Evolutionary conservation across 2,797 vertebrate species (phyloP).

Genomic region (Poecilia wingei): DNA sequence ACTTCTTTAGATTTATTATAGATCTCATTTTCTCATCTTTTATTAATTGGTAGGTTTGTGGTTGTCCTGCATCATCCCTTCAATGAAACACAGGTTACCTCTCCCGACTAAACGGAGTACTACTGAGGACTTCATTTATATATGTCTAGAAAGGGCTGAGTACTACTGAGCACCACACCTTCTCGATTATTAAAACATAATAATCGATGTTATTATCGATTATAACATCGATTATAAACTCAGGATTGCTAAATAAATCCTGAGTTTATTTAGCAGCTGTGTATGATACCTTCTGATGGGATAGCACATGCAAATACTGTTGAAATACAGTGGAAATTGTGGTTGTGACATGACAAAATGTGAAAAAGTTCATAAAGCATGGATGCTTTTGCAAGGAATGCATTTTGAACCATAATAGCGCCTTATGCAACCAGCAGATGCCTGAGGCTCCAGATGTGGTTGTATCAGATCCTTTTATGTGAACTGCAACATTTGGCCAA

Average conservation of each 20-base stretch:
- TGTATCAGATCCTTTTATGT: slow-evolving; percentile 27
- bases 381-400: not conserved
- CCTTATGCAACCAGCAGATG: slow-evolving; percentile 35
- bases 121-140: not conserved
- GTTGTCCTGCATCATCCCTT: not conserved
- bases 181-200: not conserved
- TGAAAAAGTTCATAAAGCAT: not conserved
- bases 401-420: not conserved
- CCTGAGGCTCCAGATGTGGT: slow-evolving; percentile 24
- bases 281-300: not conserved
- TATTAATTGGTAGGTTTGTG: not conserved
- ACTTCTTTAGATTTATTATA: not conserved
- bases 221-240: too few species aligned
- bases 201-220: too few species aligned
- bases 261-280: not conserved
- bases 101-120: not conserved
- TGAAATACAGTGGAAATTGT: not conserved
- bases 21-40: not conserved
- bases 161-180: not conserved
- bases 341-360: not conserved
- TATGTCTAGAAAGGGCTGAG: not conserved
- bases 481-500: slow-evolving; percentile 46
- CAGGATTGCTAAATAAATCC: too few species aligned
- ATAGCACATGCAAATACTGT: not conserved
- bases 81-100: not conserved